Evolutionary conservation across 2,888 invertebrate genomes (phyloP).

Genomic region (Drosophila anomalipes): DNA sequence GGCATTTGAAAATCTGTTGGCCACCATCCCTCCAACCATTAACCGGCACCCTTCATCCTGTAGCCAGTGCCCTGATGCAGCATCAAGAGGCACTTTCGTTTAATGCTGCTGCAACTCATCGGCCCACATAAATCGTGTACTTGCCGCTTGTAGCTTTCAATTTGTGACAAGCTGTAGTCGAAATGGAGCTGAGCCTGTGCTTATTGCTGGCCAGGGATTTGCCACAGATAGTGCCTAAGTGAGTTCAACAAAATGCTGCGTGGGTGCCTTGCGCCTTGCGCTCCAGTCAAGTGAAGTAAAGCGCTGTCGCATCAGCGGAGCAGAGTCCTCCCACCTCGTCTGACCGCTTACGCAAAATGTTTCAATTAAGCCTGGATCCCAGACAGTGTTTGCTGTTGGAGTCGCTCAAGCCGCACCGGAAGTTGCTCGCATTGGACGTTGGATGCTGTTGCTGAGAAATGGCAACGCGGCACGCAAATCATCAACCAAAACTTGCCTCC

Average conservation of each 20-base stretch:
- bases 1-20: slow-evolving; percentile 58
- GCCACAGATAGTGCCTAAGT: slow-evolving; percentile 30
- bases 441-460: slow-evolving; percentile 64
- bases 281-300: slow-evolving; percentile 33
- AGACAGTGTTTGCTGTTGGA: slow-evolving; percentile 12
- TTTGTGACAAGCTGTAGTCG: slow-evolving; percentile 73
- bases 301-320: slow-evolving; percentile 33
- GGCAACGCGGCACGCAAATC: slow-evolving; percentile 73
- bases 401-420: slow-evolving; percentile 51
- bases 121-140: slow-evolving; percentile 81
- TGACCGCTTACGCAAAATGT: slow-evolving; percentile 79
- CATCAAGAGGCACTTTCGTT: slow-evolving; percentile 57
- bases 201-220: slow-evolving; percentile 12
- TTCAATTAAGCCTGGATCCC: slow-evolving; percentile 68
- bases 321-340: slow-evolving; percentile 54
- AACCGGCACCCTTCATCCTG: not conserved
- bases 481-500: slow-evolving; percentile 46
- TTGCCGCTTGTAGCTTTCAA: slow-evolving; percentile 81
- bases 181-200: slow-evolving; percentile 33
- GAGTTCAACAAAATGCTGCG: slow-evolving; percentile 68
- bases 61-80: slow-evolving; percentile 30
- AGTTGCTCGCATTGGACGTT: slow-evolving; percentile 54
- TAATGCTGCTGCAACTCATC: slow-evolving; percentile 60
- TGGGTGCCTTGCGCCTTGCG: slow-evolving; percentile 52
- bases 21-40: not conserved